Evolutionary conservation across 2,888 invertebrate genomes (phyloP).

Genomic region (Eristalis arbustorum): DNA sequence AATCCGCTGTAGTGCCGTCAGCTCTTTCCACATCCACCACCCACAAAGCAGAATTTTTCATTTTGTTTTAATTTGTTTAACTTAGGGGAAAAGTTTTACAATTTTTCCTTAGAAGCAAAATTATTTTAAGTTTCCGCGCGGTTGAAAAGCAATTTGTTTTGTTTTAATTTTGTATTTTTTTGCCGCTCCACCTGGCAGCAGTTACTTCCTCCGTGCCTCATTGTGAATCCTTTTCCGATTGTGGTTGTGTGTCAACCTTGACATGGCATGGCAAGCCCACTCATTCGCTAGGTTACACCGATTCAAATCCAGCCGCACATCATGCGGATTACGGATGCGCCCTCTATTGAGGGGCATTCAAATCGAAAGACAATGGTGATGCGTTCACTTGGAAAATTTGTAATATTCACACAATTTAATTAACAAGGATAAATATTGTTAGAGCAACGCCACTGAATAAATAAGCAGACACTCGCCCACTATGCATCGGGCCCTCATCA

Average conservation of each 20-base stretch:
- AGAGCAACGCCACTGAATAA: constrained; percentile 72
- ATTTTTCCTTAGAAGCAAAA: constrained; percentile 32
- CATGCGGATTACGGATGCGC: neutral
- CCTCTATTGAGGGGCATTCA: constrained; percentile 65
- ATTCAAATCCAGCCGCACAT: neutral
- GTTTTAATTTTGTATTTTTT: constrained; percentile 36
- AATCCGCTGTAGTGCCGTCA: neutral
- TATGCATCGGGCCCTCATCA: neutral
- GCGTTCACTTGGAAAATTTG: constrained; percentile 78
- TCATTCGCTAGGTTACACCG: neutral
- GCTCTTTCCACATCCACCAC: neutral
- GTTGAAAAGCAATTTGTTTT: constrained; percentile 30
- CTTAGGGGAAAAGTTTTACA: constrained; percentile 41
- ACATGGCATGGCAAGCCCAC: neutral
- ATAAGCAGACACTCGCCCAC: constrained; percentile 29
- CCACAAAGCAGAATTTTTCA: constrained; percentile 24
- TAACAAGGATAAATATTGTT: constrained; percentile 80
- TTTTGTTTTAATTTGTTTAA: constrained; percentile 57
- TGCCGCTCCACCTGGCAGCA: neutral
- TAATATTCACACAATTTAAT: constrained; percentile 80
- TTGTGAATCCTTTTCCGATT: neutral
- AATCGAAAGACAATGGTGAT: constrained; percentile 78
- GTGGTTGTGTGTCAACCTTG: neutral
- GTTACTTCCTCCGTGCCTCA: neutral
- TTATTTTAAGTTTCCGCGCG: constrained; percentile 45